Evolutionary conservation across 2,797 vertebrate species (phyloP).

Genomic region (Monodelphis domestica): DNA sequence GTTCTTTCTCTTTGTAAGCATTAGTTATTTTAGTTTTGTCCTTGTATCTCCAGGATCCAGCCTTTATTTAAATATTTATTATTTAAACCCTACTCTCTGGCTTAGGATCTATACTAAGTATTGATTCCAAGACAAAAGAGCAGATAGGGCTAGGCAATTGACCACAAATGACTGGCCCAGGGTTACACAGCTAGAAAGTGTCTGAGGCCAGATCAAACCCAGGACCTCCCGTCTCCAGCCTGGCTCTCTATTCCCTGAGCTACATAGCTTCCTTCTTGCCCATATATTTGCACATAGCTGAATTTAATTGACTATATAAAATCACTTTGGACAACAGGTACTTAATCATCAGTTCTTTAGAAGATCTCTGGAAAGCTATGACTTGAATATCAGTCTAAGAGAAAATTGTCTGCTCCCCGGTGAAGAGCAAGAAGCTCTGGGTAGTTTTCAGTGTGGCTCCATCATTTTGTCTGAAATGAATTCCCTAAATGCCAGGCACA

Average conservation of each 20-base stretch:
- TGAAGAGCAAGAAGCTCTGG: neutral
- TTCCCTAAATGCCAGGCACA: constrained; percentile 12
- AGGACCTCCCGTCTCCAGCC: too few relatives aligned
- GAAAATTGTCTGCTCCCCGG: neutral
- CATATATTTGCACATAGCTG: neutral
- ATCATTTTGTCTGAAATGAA: constrained; percentile 35
- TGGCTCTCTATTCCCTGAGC: too few relatives aligned
- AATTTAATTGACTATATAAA: neutral
- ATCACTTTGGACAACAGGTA: neutral
- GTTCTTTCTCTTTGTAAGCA: neutral
- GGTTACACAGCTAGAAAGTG: too few relatives aligned
- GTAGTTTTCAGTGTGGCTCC: neutral
- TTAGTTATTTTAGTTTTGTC: neutral
- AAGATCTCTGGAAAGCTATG: neutral
- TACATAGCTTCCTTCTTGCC: too few relatives aligned
- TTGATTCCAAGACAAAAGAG: too few relatives aligned
- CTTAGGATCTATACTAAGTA: too few relatives aligned
- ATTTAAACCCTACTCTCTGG: too few relatives aligned
- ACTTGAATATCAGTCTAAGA: neutral
- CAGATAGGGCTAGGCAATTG: too few relatives aligned
- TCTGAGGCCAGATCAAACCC: too few relatives aligned
- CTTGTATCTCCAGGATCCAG: neutral
- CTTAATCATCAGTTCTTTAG: neutral
- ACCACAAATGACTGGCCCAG: too few relatives aligned
- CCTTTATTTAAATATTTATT: too few relatives aligned